Conservation (phyloP, 2,888 invertebrate genomes). For the Cephus nigrinus region DNA sequence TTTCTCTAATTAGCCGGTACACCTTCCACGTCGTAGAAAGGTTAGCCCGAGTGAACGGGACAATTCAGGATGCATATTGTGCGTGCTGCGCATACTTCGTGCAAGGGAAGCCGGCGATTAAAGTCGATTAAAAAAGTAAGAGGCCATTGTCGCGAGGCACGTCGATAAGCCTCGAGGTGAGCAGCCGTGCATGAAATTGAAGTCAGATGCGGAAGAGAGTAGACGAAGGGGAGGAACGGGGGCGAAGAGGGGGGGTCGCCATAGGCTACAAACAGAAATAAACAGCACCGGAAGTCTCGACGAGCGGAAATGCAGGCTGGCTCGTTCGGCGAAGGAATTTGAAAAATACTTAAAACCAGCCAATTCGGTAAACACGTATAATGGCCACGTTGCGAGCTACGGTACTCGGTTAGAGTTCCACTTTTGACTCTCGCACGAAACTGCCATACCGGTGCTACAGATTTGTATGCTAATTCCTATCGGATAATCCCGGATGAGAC, state of each 20-base stretch:
- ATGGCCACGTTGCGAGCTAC: background rate
- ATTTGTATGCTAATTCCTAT: background rate
- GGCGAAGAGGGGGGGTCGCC: no score
- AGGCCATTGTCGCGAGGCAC: constrained; percentile 22
- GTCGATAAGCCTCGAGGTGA: constrained; percentile 18
- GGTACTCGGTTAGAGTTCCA: background rate
- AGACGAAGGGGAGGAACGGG: background rate
- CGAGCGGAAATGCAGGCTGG: no score
- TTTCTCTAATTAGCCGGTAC: no score
- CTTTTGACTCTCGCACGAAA: background rate
- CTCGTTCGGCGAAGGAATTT: no score
- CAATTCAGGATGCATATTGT: no score
- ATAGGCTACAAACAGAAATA: no score
- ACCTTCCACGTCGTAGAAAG: no score
- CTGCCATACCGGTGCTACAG: constrained; percentile 1
- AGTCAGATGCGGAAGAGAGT: constrained; percentile 13
- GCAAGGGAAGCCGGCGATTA: background rate
- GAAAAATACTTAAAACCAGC: no score
- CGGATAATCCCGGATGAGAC: background rate
- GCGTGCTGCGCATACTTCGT: no score
- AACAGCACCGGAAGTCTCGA: no score
- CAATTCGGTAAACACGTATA: background rate
- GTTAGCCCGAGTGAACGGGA: no score
- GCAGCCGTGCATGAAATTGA: constrained; percentile 30
- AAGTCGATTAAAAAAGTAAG: constrained; percentile 19